Evolutionary conservation across 2,113 vertebrate species (phyloP), one percentile per base, ranked within the genome.

Genomic region (Himantopus leucocephalus): DNA sequence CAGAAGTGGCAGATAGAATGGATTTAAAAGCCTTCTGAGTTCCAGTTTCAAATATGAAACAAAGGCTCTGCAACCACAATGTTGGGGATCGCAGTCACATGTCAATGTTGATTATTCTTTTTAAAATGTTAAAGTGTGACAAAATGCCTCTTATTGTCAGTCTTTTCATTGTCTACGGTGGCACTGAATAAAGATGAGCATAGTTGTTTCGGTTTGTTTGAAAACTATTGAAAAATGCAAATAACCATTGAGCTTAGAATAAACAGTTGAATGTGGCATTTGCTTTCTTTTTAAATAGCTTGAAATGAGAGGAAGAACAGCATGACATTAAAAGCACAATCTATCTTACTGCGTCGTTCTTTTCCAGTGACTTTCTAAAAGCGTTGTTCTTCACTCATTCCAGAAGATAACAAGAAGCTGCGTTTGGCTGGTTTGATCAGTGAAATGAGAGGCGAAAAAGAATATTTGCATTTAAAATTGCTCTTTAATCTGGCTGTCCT

Each of bases 161-260:
- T 52, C 26, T 88, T 71, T 80, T 66, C 58, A 72, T 62, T 90
- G 81, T 68, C 60, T 58, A 53, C 8, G 6, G 29, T 85, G 78
- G 47, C 24, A 75, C 17, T 83, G 76, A 90, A 59, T 92, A 94
- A 91, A 79, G 34, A 91, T 43, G 19, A 87, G 26, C 11, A 39
- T 21, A 80, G 55, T 74, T 85, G 72, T 68, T 94, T 90, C 35
- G 47, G 78, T 78, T 89, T 83, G 63, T 94, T 85, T 82, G 71
- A 84, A 96, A 97, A 92, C 92, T 81, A 88, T 2, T 84, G 80
- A 64, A 92, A 88, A 96, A 94, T 74, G 41, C 82, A 96, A 92
- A 87, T 94, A 93, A 66, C 50, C 53, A 82, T 5, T 63, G 79
- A 92, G 80, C 85, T 91, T 88, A 90, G 52, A 95, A 83, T 29